These are phyloP conservation scores for Merodon equestris DNA, from an alignment of 2,888 invertebrate species.

Conservation along the genomic window DNA sequence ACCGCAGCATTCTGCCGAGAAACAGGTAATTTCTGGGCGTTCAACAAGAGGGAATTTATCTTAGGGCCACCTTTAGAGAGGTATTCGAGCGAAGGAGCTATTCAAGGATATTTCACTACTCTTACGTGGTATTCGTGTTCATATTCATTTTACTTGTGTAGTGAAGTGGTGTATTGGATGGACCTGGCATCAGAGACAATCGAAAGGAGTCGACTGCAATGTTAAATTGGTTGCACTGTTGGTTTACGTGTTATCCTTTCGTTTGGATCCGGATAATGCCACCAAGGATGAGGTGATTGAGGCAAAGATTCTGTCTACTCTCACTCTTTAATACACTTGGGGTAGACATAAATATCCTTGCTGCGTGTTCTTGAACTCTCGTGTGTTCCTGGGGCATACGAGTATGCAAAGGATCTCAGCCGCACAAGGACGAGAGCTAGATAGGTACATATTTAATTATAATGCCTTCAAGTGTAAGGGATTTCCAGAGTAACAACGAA, in stretches of 20 bases:
- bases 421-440: slow-evolving; percentile 11
- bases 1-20: slow-evolving; percentile 2
- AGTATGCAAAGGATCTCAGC: slow-evolving; percentile 49
- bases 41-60: slow-evolving; percentile 51
- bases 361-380: background rate
- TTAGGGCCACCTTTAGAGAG: slow-evolving; percentile 46
- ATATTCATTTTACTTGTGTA: background rate
- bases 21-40: slow-evolving; percentile 37
- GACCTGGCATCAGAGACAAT: slow-evolving; percentile 29
- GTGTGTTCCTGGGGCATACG: slow-evolving; percentile 2
- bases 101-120: slow-evolving; percentile 38
- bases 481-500: slow-evolving; percentile 4
- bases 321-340: background rate
- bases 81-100: slow-evolving; percentile 42
- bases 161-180: background rate
- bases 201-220: slow-evolving; percentile 43
- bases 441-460: slow-evolving; percentile 57
- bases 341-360: slow-evolving; percentile 37
- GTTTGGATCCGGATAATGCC: slow-evolving; percentile 30
- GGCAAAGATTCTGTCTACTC: slow-evolving; percentile 16
- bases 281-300: slow-evolving; percentile 32
- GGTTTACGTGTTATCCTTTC: slow-evolving; percentile 61
- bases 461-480: slow-evolving; percentile 57
- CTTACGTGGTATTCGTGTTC: background rate
- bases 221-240: slow-evolving; percentile 57